phyloP scores from a whole-genome alignment of 1,140 invertebrate species.

The Heliothis subflexa region DNA sequence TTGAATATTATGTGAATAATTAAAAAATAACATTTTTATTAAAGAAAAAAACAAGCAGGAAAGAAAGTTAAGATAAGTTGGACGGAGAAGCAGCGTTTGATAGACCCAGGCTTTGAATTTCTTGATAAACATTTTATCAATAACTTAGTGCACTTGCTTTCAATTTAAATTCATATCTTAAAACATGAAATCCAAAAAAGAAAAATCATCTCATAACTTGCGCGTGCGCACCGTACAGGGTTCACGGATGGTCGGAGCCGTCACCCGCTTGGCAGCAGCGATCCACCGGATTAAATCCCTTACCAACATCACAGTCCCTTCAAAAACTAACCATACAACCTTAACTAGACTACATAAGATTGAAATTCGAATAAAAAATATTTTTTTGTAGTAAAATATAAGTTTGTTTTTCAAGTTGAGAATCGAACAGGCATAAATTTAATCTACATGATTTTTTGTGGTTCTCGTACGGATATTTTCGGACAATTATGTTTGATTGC shows the following conservation, averaged over 20 bases:
- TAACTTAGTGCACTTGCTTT: background rate
- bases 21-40: too few species aligned
- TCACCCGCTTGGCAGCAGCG: constrained; percentile 64
- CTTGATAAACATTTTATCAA: background rate
- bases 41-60: too few species aligned
- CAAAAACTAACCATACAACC: constrained; percentile 26
- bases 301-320: constrained; percentile 49
- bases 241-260: constrained; percentile 71
- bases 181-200: constrained; percentile 8
- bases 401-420: constrained; percentile 48
- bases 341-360: constrained; percentile 54
- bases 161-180: background rate
- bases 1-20: too few species aligned
- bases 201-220: constrained; percentile 18
- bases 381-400: constrained; percentile 8
- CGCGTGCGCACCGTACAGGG: constrained; percentile 63
- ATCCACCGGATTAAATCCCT: constrained; percentile 63
- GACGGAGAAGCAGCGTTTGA: too few species aligned
- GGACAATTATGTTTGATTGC: constrained; percentile 71
- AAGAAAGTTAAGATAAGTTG: too few species aligned
- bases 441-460: constrained; percentile 69
- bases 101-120: too few species aligned
- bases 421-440: constrained; percentile 65
- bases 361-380: constrained; percentile 13
- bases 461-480: constrained; percentile 63